Evolutionary conservation across 2,888 invertebrate species (phyloP).

Genomic region (Drosophila rellima): DNA sequence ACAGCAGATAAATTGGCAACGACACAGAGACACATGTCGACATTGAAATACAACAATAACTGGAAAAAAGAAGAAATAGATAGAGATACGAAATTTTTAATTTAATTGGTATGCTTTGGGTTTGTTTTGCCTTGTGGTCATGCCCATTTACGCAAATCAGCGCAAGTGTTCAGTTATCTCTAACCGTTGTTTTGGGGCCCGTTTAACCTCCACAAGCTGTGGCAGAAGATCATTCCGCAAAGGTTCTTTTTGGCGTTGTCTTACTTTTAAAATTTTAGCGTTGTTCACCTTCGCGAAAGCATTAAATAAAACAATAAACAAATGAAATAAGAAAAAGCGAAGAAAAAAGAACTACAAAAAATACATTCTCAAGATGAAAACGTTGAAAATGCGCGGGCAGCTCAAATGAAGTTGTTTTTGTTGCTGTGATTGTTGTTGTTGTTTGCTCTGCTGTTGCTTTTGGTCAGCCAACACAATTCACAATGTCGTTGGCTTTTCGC

Average conservation of each 20-base stretch:
- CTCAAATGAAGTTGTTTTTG: constrained; percentile 43
- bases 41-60: constrained; percentile 46
- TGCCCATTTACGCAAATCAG: constrained; percentile 57
- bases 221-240: constrained; percentile 35
- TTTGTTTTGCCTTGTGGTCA: constrained; percentile 59
- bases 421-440: constrained; percentile 35
- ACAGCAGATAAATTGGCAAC: constrained; percentile 41
- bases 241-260: constrained; percentile 42
- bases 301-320: constrained; percentile 31
- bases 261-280: constrained; percentile 31
- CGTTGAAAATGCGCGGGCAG: constrained; percentile 75
- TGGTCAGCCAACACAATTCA: constrained; percentile 58
- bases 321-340: constrained; percentile 1
- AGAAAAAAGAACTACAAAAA: constrained; percentile 28
- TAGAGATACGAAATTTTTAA: constrained; percentile 11
- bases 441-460: constrained; percentile 49
- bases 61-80: background rate
- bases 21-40: constrained; percentile 40
- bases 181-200: constrained; percentile 48
- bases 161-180: constrained; percentile 59
- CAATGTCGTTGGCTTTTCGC: constrained; percentile 67
- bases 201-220: constrained; percentile 44
- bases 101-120: constrained; percentile 32
- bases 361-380: constrained; percentile 60
- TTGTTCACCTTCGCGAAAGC: constrained; percentile 67